Evolutionary conservation across 2,888 invertebrate genomes (phyloP).

Genomic region (Harpalus rufipes): DNA sequence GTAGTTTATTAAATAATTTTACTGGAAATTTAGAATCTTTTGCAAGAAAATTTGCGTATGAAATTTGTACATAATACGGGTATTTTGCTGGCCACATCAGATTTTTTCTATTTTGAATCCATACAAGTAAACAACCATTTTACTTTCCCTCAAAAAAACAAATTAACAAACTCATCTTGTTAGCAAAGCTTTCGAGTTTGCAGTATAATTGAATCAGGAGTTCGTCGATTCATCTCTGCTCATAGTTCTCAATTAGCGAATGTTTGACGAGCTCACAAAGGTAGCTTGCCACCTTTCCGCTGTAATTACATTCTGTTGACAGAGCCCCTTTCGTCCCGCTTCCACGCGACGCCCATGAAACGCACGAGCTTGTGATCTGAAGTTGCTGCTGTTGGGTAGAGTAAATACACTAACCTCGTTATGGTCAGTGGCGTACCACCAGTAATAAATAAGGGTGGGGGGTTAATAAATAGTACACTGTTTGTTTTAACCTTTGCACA

Average conservation of each 20-base stretch:
- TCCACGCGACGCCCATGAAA: conserved; percentile 6
- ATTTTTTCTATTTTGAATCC: no score
- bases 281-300: conserved; percentile 45
- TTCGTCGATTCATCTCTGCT: not conserved
- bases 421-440: not conserved
- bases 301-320: conserved; percentile 54
- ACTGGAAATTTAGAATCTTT: no score
- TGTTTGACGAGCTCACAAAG: conserved; percentile 49
- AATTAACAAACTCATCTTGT: no score
- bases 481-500: no score
- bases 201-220: not conserved
- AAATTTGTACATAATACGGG: no score
- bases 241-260: conserved; percentile 46
- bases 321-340: not conserved
- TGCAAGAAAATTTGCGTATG: no score
- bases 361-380: not conserved
- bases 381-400: no score
- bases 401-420: not conserved
- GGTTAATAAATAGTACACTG: no score
- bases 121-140: no score
- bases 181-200: not conserved
- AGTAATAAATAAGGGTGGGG: not conserved
- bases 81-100: no score
- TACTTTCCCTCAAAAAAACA: no score
- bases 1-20: no score